Evolutionary conservation across 2,113 vertebrate species (phyloP).

Genomic region (Pseudorasbora parva): DNA sequence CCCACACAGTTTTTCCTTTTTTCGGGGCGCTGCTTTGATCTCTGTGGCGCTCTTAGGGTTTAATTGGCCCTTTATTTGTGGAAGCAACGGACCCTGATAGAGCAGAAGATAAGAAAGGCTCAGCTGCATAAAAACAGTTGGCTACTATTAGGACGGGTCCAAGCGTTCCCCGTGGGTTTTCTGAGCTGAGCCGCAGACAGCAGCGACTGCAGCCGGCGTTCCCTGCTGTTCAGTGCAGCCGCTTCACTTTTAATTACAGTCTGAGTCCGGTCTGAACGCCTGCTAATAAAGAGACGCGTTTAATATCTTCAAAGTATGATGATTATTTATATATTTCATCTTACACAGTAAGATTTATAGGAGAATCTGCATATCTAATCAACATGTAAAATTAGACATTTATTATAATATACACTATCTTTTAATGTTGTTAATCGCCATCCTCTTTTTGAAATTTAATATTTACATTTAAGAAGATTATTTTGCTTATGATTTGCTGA

Average conservation of each 20-base stretch:
- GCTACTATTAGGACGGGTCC: conserved; percentile 60
- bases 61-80: conserved; percentile 77
- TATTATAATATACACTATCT: background rate
- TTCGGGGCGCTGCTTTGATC: conserved; percentile 65
- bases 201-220: conserved; percentile 2
- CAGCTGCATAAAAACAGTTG: conserved; percentile 69
- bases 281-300: background rate
- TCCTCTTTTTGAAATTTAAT: background rate
- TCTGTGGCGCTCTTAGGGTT: conserved; percentile 62
- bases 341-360: background rate
- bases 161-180: conserved; percentile 56
- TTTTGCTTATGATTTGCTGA: too few relatives aligned
- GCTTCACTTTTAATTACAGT: conserved; percentile 2
- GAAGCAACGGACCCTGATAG: conserved; percentile 72
- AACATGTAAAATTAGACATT: background rate
- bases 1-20: conserved; percentile 57
- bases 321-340: background rate
- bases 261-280: background rate
- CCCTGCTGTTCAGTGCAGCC: conserved; percentile 12
- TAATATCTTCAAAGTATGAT: background rate
- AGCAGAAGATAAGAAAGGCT: conserved; percentile 65
- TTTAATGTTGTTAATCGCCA: too few relatives aligned
- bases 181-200: conserved; percentile 22
- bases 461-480: background rate
- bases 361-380: background rate